Evolutionary conservation across 2,888 invertebrate species (phyloP), one percentile per base, ranked within the genome.

Genomic region (Trypoxylon attenuatum): DNA sequence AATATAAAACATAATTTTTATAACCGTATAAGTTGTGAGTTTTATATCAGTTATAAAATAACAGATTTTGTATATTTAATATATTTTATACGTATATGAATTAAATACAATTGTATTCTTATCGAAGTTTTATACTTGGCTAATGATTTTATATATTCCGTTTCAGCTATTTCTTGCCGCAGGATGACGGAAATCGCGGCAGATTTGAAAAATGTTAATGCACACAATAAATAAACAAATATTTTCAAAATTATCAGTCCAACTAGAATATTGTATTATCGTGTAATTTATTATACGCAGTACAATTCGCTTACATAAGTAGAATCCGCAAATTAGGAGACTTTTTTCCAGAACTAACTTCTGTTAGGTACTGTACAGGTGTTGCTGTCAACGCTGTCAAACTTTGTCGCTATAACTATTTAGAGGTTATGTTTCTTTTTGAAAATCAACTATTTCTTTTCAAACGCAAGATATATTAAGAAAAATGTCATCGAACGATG

Each of bases 401-500:
- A 45, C 39, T 33, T 57, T 10, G 54, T 33, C 42, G 54, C 29
- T 57, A 55, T 8, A 16, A 53, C 51, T 43, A 68, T 69, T 76
- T 76, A 45, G 62, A 72, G 75, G 76, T 76, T 76, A 75, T 76
- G 66, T 76, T 73, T 42, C 46, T 46, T 56, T 21, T 10, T 27
- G 8, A 53, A 61, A 60, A 63, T 46, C 60, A 38, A 42, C 21
- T 16, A 61, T 68, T 67, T 59, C 63, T 45, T 41, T 23, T 25
- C 38, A 15, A 55, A 55, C 62, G 51, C 13, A 33, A 33, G 3
- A 33, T 33, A 13, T 10, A 10, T 54, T 10, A 5, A 16, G 13
- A 33, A 67, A 77, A 65, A 77, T 81, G 78, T 76, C 78, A 43
- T 58, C 69, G 42, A 21, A 64, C 21, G 45, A 55, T 43, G 69